Base-by-base conservation (phyloP, 2,797 vertebrate genomes). In the Naso thynnoides region DNA sequence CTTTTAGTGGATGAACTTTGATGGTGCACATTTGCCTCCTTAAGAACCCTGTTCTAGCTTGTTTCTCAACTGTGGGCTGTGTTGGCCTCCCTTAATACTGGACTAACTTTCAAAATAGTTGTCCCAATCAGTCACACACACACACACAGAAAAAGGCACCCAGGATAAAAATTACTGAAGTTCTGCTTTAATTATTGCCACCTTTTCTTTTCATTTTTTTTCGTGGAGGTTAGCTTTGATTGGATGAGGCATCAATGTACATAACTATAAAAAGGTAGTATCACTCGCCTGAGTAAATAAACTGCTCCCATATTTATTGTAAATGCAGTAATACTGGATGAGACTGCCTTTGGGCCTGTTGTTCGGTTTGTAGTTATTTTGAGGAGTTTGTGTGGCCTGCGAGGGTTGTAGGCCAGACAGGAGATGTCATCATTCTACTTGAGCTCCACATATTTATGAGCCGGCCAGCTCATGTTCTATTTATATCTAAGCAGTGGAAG, bases 361-460 rank as follows among this genome's bases (percentile, higher is more conserved):
- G 69, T 80, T 70, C 15, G 49, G 10, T 33, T 15, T 61, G 55
- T 45, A 77, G 82, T 83, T 91, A 90, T 92, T 92, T 87, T 64
- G 55, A 82, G 82, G 50, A 88, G 82, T 85, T 88, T 91, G 79
- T 82, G 75, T 88, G 85, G 81, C 76, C 76, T 78, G 72, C 26
- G 4, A 78, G 66, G 74, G 79, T 79, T 86, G 82, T 66, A 83
- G 88, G 84, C 83, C 82, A 91, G 91, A 90, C 89, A 88, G 57
- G 78, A 89, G 81, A 90, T 92, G 89, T 91, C 89, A 92, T 90
- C 83, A 85, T 92, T 88, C 81, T 77, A 58, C 86, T 75, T 73
- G 81, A 83, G 89, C 85, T 70, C 84, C 84, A 80, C 79, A 88
- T 91, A 91, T 93, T 93, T 92, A 90, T 91, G 90, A 88, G 89